These are phyloP conservation scores for Papilio machaon DNA, from an alignment of 1,140 invertebrate genomes.

Conservation along the genomic window DNA sequence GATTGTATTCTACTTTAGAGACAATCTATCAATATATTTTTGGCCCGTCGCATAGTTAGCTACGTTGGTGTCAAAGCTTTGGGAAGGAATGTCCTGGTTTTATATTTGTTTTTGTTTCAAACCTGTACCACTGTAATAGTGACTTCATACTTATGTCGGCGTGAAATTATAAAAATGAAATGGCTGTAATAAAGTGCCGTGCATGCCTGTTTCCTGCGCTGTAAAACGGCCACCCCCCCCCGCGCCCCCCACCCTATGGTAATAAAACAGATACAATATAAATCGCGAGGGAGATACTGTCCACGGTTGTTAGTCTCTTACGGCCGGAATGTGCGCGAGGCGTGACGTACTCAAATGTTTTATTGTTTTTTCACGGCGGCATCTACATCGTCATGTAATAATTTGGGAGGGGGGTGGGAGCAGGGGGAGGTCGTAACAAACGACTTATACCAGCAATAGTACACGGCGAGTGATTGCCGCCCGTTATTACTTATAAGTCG, in stretches of 20 bases:
- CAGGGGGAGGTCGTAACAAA: conserved; percentile 10
- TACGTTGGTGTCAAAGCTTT: neutral
- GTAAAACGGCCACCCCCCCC: conserved; percentile 43
- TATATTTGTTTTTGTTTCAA: neutral
- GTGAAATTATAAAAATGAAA: conserved; percentile 39
- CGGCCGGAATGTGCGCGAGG: conserved; percentile 60
- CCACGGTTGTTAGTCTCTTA: conserved; percentile 65
- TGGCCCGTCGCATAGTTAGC: too few relatives aligned
- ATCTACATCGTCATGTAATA: conserved; percentile 60
- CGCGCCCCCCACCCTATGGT: conserved; percentile 56
- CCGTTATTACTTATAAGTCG: conserved; percentile 1
- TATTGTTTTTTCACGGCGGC: conserved; percentile 71
- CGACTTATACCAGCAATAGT: conserved; percentile 16
- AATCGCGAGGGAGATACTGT: conserved; percentile 69
- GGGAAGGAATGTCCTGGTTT: neutral
- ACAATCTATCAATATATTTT: too few relatives aligned
- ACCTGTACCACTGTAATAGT: neutral
- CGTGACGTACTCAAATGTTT: conserved; percentile 74
- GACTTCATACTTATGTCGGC: conserved; percentile 18
- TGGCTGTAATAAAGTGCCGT: conserved; percentile 36
- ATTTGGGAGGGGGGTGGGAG: conserved; percentile 45
- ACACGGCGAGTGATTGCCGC: neutral
- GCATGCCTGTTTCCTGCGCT: conserved; percentile 42
- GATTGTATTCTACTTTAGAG: neutral
- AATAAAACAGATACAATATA: conserved; percentile 76